Conservation (phyloP, 2,113 vertebrate species). For the Pituophis catenifer region DNA sequence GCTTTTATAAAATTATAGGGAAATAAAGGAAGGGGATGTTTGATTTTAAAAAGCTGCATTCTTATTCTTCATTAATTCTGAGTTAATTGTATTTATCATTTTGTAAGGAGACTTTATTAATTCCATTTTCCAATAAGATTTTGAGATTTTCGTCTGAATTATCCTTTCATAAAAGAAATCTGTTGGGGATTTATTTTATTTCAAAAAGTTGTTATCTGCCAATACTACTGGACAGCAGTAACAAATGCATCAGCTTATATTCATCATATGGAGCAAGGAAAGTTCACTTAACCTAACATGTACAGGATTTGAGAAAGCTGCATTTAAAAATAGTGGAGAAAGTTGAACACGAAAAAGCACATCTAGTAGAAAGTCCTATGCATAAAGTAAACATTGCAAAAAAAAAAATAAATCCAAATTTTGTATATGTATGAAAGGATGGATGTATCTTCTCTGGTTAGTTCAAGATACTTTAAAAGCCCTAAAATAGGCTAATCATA, state of each 20-base stretch:
- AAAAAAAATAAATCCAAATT: neutral
- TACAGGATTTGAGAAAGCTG: neutral
- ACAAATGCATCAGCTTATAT: neutral
- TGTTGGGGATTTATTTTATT: neutral
- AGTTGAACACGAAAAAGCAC: neutral
- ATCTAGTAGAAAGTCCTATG: neutral
- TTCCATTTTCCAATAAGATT: neutral
- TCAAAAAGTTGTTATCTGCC: neutral
- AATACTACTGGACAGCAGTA: neutral
- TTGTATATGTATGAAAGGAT: neutral
- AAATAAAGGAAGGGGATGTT: neutral
- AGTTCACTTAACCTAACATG: neutral
- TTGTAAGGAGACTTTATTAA: neutral
- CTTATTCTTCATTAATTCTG: too few relatives aligned
- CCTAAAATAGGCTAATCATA: neutral
- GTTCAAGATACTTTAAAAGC: neutral
- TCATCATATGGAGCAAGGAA: neutral
- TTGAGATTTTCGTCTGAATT: neutral
- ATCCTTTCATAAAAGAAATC: neutral
- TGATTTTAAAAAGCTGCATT: neutral
- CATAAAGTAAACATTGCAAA: neutral
- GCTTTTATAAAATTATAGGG: neutral
- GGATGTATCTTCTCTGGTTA: neutral
- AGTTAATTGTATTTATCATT: neutral
- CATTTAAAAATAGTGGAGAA: neutral